Base-by-base conservation (phyloP, 2,113 vertebrate species). In the Meriones unguiculatus region DNA sequence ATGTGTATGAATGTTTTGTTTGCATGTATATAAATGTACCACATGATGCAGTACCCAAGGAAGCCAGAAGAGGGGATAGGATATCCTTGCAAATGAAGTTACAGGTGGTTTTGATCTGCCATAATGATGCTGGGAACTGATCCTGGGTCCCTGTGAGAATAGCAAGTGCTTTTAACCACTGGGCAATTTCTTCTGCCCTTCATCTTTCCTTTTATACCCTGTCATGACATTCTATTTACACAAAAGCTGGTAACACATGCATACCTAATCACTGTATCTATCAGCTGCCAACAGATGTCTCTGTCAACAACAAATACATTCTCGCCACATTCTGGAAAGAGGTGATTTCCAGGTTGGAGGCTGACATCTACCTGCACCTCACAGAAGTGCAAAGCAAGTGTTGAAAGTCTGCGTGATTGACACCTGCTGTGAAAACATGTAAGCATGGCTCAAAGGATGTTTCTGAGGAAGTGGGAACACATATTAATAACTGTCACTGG, bases 291-390 rank as follows among this genome's bases (percentile, higher is more conserved):
- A 87, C 89, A 97, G 91, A 93, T 80, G 69, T 52, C 18, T 77
- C 89, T 93, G 70, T 80, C 89, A 85, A 92, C 94, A 92, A 20
- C 64, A 95, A 95, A 80, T 67, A 5, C 54, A 78, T 97, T 95
- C 82, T 85, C 75, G 81, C 87, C 7, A 0, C 67, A 78, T 87
- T 86, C 92, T 86, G 73, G 69, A 92, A 94, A 94, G 92, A 95
- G 25, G 52, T 24, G 77, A 46, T 96, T 97, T 94, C n/a, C 64
- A 91, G 17, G 93, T 94, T 87, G 50, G 24, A 95, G 72, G 73
- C n/a, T 95, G 95, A 95, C 95, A 97, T 95, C 95, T 97, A 97
- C 96, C 95, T 97, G 88, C 57, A 94, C 64, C 82, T 46, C 41
- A 65, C 2, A 84, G 62, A 89, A 94, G 87, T 94, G 95, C 69